A percentile compares a stretch with the other conserved stretches of the same genome.
Evolutionary conservation across 2,113 vertebrate species (phyloP).

Genomic region (Coreoperca whiteheadi): DNA sequence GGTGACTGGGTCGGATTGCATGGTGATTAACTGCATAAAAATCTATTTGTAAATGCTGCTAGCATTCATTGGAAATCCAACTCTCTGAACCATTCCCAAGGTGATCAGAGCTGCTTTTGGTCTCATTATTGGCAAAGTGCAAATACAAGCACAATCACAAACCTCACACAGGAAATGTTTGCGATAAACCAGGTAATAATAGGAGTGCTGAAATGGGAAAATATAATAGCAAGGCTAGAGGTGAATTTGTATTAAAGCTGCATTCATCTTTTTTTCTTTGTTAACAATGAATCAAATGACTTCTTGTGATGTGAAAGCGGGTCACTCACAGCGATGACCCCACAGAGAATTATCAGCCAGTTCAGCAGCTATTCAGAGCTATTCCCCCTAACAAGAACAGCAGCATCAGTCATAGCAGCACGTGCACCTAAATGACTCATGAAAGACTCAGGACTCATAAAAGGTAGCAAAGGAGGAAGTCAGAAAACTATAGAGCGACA

Average conservation of each 20-base stretch:
- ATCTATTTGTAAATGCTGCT: neutral
- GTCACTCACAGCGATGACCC: neutral
- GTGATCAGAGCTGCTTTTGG: constrained; percentile 8
- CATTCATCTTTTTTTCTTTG: neutral
- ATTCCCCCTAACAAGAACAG: too few species aligned
- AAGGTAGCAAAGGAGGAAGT: too few species aligned
- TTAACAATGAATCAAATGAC: neutral
- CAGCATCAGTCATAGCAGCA: too few species aligned
- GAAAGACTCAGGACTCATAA: too few species aligned
- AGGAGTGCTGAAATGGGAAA: neutral
- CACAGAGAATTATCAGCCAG: too few species aligned
- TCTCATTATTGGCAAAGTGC: neutral
- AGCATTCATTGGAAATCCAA: neutral
- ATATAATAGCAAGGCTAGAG: neutral
- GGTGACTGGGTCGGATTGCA: constrained; percentile 10
- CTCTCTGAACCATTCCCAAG: neutral
- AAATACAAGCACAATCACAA: constrained; percentile 8
- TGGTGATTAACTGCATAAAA: neutral
- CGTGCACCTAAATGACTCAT: too few species aligned
- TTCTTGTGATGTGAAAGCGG: neutral
- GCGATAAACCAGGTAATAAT: constrained; percentile 9
- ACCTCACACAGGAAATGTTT: neutral
- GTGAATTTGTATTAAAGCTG: neutral
- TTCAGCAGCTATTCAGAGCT: too few species aligned
- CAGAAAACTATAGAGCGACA: too few species aligned